These are phyloP conservation scores for Callyntrura sp. DNA, from an alignment of 2,888 invertebrate genomes.

Conservation along the genomic window DNA sequence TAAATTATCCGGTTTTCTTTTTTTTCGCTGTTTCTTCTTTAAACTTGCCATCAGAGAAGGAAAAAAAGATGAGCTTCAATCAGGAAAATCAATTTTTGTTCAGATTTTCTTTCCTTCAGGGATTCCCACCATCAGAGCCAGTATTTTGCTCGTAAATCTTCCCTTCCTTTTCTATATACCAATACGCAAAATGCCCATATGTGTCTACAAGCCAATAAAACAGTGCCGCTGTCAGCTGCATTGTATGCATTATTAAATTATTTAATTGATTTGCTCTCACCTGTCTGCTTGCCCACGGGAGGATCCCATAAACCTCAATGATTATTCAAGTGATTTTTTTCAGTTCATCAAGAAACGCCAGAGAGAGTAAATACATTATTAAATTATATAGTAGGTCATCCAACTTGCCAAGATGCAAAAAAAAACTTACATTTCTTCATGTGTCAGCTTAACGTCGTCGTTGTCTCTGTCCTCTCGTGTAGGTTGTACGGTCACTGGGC, in stretches of 20 bases:
- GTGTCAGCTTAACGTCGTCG: too few relatives aligned
- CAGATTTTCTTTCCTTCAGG: background rate
- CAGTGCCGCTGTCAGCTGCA: too few relatives aligned
- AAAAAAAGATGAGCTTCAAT: background rate
- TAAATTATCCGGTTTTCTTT: constrained; percentile 64
- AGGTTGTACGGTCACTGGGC: background rate
- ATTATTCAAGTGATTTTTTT: too few relatives aligned
- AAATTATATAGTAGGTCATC: constrained; percentile 27
- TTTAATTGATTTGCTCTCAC: constrained; percentile 19
- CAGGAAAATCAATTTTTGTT: constrained; percentile 18
- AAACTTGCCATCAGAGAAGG: background rate
- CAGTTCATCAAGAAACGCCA: background rate
- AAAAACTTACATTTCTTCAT: too few relatives aligned
- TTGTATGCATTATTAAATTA: too few relatives aligned
- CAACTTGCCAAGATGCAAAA: background rate
- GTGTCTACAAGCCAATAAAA: too few relatives aligned
- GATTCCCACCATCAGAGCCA: constrained; percentile 4
- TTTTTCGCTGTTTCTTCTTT: background rate
- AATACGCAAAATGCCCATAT: too few relatives aligned
- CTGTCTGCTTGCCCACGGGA: too few relatives aligned
- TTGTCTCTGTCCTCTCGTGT: background rate
- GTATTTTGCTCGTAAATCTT: too few relatives aligned
- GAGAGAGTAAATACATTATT: too few relatives aligned
- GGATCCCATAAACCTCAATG: too few relatives aligned
- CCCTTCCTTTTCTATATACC: too few relatives aligned